Evolutionary conservation across 2,797 vertebrate genomes (phyloP).

Genomic region (Macroramphosus scolopax): DNA sequence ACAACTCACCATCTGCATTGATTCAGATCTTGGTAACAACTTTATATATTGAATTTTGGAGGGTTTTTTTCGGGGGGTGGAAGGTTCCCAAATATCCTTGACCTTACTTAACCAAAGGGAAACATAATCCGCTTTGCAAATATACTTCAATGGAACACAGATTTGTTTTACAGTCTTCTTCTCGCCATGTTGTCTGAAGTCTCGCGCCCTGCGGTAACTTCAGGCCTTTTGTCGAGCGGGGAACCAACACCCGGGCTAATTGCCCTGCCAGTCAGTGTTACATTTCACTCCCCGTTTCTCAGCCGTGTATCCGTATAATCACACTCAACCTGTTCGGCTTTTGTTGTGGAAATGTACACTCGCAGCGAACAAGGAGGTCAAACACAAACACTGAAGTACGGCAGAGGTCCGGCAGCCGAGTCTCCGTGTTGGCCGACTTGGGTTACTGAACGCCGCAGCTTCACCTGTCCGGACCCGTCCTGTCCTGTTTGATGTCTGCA

Average conservation of each 20-base stretch:
- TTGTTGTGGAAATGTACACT: conserved; percentile 73
- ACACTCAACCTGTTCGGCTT: conserved; percentile 56
- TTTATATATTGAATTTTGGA: conserved; percentile 4
- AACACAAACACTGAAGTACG: conserved; percentile 58
- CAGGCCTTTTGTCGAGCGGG: conserved; percentile 34
- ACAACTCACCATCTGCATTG: conserved; percentile 24
- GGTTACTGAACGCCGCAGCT: conserved; percentile 59
- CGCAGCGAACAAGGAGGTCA: conserved; percentile 64
- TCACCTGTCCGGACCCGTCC: conserved; percentile 64
- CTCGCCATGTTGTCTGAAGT: not conserved
- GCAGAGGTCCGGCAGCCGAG: conserved; percentile 50
- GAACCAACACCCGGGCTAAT: conserved; percentile 42
- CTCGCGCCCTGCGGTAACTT: conserved; percentile 7
- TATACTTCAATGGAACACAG: not conserved
- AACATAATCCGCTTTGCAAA: conserved; percentile 12
- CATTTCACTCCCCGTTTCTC: conserved; percentile 58
- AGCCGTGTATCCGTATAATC: conserved; percentile 50
- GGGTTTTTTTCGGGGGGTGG: conserved; percentile 4
- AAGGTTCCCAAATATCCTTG: conserved; percentile 8
- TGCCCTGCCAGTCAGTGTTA: conserved; percentile 43
- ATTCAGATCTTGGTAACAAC: conserved; percentile 9
- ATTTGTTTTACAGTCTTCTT: too few species aligned
- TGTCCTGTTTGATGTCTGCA: conserved; percentile 47
- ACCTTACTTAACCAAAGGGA: not conserved
- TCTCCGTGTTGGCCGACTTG: conserved; percentile 52